These are phyloP conservation scores for Hippocampus zosterae DNA, from an alignment of 2,113 vertebrate species.

Conservation along the genomic window DNA sequence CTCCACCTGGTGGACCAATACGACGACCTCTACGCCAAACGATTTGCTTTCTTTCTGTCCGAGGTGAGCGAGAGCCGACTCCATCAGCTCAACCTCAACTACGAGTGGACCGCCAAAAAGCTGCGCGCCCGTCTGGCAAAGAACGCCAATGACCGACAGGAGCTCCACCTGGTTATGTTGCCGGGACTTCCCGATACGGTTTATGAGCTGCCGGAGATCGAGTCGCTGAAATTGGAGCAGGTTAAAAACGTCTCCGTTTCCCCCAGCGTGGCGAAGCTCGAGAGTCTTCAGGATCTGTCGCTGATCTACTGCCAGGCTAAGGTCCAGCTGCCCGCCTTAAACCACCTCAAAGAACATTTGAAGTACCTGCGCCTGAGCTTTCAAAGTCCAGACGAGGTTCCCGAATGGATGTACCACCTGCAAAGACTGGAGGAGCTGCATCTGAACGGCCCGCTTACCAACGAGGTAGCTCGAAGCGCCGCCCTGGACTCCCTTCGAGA, in stretches of 20 bases:
- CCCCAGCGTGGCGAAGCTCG: slow-evolving; percentile 71
- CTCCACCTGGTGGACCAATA: slow-evolving; percentile 88
- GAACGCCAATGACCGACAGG: slow-evolving; percentile 70
- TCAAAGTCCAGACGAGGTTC: slow-evolving; percentile 74
- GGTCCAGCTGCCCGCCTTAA: slow-evolving; percentile 75
- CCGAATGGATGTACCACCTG: slow-evolving; percentile 81
- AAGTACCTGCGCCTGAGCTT: slow-evolving; percentile 77
- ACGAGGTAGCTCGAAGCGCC: slow-evolving; percentile 69
- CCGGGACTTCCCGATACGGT: slow-evolving; percentile 80
- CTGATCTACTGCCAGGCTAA: slow-evolving; percentile 76
- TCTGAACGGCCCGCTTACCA: slow-evolving; percentile 73
- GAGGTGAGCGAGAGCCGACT: slow-evolving; percentile 86
- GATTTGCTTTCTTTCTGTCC: slow-evolving; percentile 86
- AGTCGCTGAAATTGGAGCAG: slow-evolving; percentile 82
- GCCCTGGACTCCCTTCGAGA: slow-evolving; percentile 77
- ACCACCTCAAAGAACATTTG: slow-evolving; percentile 75
- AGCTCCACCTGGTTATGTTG: slow-evolving; percentile 81
- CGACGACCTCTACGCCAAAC: slow-evolving; percentile 83
- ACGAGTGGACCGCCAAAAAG: slow-evolving; percentile 83
- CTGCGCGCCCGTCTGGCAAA: slow-evolving; percentile 73
- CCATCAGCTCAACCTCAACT: slow-evolving; percentile 83
- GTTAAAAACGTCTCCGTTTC: slow-evolving; percentile 77
- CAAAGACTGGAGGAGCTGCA: slow-evolving; percentile 79
- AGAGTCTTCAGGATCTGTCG: slow-evolving; percentile 75
- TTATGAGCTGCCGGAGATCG: slow-evolving; percentile 79